Conservation (phyloP, 64 coral and sea anemone species). For the Orbicella faveolata region DNA sequence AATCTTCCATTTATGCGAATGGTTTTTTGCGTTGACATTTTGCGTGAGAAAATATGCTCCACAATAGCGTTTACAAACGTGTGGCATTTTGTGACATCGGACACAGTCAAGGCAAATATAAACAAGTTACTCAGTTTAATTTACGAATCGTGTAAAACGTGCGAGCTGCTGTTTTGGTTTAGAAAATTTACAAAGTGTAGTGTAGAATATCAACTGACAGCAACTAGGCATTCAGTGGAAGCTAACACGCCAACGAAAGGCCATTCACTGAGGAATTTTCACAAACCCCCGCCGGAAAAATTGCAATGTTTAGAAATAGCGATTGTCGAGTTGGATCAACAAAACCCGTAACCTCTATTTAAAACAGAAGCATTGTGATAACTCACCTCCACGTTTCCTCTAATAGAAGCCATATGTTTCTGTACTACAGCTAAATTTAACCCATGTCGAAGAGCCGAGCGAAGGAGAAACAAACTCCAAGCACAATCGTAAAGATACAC, state of each 20-base stretch:
- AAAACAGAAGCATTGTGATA: constrained; percentile 22
- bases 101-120: constrained; percentile 32
- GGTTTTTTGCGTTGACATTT: background rate
- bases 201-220: background rate
- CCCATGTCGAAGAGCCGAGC: background rate
- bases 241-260: background rate
- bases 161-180: too few species aligned
- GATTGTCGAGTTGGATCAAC: constrained; percentile 38
- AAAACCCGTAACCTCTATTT: constrained; percentile 12
- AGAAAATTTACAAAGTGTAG: background rate
- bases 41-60: constrained; percentile 20
- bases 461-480: background rate
- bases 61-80: background rate
- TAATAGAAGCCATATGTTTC: constrained; percentile 46
- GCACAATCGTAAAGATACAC: background rate
- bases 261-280: constrained; percentile 11
- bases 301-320: constrained; percentile 11
- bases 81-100: constrained; percentile 6
- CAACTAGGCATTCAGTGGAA: background rate
- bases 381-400: constrained; percentile 26
- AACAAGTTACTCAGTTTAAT: background rate
- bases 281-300: constrained; percentile 10
- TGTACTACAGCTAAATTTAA: constrained; percentile 15
- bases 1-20: background rate
- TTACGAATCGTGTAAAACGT: background rate